phyloP scores from a whole-genome alignment of 2,113 vertebrate genomes.

The Petromus typicus region DNA sequence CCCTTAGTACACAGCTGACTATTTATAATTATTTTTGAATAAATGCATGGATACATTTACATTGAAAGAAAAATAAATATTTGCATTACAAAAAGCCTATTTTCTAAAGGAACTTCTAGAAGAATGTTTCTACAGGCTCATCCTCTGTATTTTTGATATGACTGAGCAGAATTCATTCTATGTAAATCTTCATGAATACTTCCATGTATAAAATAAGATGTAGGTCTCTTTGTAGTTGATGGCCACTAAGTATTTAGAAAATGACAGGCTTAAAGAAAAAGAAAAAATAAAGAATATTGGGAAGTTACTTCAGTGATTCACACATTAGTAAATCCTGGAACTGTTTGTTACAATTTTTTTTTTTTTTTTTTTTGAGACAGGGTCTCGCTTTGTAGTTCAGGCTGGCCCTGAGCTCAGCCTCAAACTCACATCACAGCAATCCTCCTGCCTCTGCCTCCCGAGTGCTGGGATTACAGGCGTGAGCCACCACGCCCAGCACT shows the following conservation, averaged over 20 bases:
- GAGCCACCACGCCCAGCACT: too few relatives aligned
- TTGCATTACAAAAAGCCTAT: not conserved
- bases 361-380: too few relatives aligned
- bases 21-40: not conserved
- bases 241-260: not conserved
- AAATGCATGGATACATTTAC: not conserved
- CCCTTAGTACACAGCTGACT: not conserved
- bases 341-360: too few relatives aligned
- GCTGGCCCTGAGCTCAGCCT: too few relatives aligned
- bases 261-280: not conserved
- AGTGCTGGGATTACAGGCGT: too few relatives aligned
- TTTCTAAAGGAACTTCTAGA: slow-evolving; percentile 33
- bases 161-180: not conserved
- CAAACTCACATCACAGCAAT: too few relatives aligned
- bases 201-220: not conserved
- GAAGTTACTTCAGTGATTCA: not conserved
- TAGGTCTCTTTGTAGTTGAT: not conserved
- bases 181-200: not conserved
- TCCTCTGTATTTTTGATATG: not conserved
- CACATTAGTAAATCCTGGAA: not conserved
- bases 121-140: not conserved
- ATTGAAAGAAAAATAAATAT: not conserved
- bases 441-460: too few relatives aligned
- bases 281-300: not conserved
- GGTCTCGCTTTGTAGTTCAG: too few relatives aligned